Base-by-base conservation (phyloP, 2,113 vertebrate genomes). In the Lasiurus borealis region DNA sequence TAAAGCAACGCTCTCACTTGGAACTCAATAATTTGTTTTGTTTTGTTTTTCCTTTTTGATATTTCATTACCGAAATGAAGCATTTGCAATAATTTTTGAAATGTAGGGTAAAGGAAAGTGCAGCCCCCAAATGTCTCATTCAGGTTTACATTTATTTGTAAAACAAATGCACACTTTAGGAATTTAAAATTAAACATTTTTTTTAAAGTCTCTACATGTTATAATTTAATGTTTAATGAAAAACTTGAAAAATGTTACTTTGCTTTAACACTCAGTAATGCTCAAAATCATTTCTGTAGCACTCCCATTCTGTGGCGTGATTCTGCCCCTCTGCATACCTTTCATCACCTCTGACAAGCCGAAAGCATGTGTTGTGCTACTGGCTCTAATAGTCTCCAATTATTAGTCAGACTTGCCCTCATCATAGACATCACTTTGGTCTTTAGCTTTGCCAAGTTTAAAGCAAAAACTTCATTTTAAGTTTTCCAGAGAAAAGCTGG, bases 31-130 rank as follows among this genome's bases (percentile, higher is more conserved):
- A 93, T 97, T 97, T 96, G 29, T 69, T 52, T 96, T 96, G 66
- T 87, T 96, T 97, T 46, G 93, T 96, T 96, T 94, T 97, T 96
- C 10, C 54, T 94, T 97, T 97, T 96, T 96, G 73, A 94, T 95
- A 90, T 84, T 97, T 94, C 93, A 88, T 82, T 97, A 93, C 96
- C 96, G 82, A 97, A 97, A 97, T 93, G 94, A 97, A 10, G 1
- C 97, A 93, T 19, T 1, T 93, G 46, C 77, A 34, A 75, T 29
- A 59, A 57, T 88, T 96, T 98, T 91, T 97, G 72, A 95, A 98
- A 97, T 96, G 94, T 94, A 91, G 92, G 50, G 94, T 71, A 96
- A 98, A 97, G 93, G 95, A 97, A 97, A 96, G 71, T 90, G 40
- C 54, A 93, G 57, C 9, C 54, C 18, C 68, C 48, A 94, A 88